phyloP scores from a whole-genome alignment of 2,888 invertebrate species.

The Meiosimyza decipiens region DNA sequence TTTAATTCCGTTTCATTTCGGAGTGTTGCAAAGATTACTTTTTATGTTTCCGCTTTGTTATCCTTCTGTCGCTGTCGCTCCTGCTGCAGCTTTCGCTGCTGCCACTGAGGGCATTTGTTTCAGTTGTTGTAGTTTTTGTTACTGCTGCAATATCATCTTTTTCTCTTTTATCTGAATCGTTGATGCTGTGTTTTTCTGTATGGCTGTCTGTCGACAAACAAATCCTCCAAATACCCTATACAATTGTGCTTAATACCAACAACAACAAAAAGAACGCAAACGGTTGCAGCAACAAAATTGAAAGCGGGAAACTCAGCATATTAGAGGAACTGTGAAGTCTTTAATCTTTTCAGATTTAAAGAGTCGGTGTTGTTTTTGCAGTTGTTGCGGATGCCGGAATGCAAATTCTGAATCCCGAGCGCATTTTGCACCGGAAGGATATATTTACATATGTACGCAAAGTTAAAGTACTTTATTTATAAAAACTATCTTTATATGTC shows the following conservation, averaged over 20 bases:
- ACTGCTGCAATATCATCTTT: not conserved
- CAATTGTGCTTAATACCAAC: conserved; percentile 28
- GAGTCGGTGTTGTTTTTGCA: conserved; percentile 28
- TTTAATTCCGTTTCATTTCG: conserved; percentile 43
- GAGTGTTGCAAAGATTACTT: conserved; percentile 50
- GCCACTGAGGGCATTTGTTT: too few species aligned
- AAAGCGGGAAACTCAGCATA: conserved; percentile 28
- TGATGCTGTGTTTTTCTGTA: conserved; percentile 22
- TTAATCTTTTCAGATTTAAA: conserved; percentile 34
- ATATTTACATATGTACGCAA: too few species aligned
- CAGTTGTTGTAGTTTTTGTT: too few species aligned
- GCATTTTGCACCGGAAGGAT: not conserved
- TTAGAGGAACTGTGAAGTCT: conserved; percentile 26
- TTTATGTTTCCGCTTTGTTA: conserved; percentile 52
- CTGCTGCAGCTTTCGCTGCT: not conserved
- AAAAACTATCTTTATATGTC: too few species aligned
- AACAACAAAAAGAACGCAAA: conserved; percentile 1
- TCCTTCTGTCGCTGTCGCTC: conserved; percentile 1
- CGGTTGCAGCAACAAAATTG: conserved; percentile 1
- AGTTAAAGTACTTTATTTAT: too few species aligned
- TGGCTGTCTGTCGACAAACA: conserved; percentile 29
- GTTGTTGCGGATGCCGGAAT: conserved; percentile 20
- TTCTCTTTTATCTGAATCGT: conserved; percentile 8
- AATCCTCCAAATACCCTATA: conserved; percentile 15
- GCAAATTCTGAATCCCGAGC: not conserved